Evolutionary conservation across 2,113 vertebrate species (phyloP), one percentile per base, ranked within the genome.

Genomic region (Mirounga angustirostris): DNA sequence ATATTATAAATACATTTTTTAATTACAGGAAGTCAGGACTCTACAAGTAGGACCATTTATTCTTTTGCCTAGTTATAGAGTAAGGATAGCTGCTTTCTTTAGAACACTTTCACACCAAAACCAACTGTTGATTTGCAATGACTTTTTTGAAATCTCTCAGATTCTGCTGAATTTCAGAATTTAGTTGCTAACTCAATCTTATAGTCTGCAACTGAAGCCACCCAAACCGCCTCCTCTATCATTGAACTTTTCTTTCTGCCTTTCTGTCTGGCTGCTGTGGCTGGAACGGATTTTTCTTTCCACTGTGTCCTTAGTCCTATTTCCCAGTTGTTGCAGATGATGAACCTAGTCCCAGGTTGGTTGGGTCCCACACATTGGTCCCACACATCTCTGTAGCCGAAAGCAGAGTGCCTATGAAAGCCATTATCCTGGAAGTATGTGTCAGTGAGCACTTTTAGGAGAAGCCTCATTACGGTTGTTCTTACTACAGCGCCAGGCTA

Each of bases 251-350:
- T 80, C 73, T 93, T 88, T 84, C 61, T 74, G 26, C 28, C 30
- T 74, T 94, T 89, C 26, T 76, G 61, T 96, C 73, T 73, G 54
- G 43, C 43, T 86, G 26, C 63, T 96, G 78, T 85, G 26, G 26
- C 76, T 95, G 89, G 14, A 69, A 74, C 78, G 33, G 46, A 56
- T 84, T 96, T 96, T 74, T 86, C 69, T 91, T 96, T 71, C 40
- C 50, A 74, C 40, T 36, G 26, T 94, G 67, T 90, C 28, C 15
- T 82, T 79, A 63, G 79, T 92, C n/a, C 73, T 69, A 24, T 92
- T 96, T 96, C 82, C 73, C 56, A 50, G 59, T 89, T 96, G 92
- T 80, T 95, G 67, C n/a, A 71, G 22, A 33, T 92, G 74, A 89
- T 92, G 65, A 86, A 83, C 65, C 78, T 87, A 43, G 40, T 43